Conservation (phyloP, 2,797 vertebrate genomes). For the Poeciliopsis presidionis region DNA sequence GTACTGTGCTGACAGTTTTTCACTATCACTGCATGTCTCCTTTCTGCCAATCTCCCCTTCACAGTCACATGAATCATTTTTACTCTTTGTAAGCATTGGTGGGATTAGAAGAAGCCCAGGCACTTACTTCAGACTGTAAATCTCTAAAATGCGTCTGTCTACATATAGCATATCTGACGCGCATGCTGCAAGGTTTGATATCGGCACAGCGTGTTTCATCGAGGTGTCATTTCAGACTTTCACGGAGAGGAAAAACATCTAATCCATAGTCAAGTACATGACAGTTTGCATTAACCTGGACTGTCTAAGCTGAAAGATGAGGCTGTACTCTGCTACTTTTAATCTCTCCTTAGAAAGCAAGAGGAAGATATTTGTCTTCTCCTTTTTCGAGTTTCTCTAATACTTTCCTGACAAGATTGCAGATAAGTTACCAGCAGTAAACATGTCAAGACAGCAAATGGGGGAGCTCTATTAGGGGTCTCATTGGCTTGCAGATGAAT, state of each 20-base stretch:
- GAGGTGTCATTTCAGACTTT: slow-evolving; percentile 41
- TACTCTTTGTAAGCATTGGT: slow-evolving; percentile 1
- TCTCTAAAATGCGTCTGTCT: slow-evolving; percentile 31
- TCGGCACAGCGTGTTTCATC: slow-evolving; percentile 38
- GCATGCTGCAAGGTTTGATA: slow-evolving; percentile 17
- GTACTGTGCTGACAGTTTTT: slow-evolving; percentile 48
- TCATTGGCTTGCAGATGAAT: slow-evolving; percentile 60
- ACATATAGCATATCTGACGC: slow-evolving; percentile 30
- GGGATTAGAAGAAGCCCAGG: slow-evolving; percentile 20
- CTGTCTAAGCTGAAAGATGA: slow-evolving; percentile 21
- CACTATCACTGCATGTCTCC: slow-evolving; percentile 29
- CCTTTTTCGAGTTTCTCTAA: slow-evolving; percentile 25
- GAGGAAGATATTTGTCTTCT: slow-evolving; percentile 35
- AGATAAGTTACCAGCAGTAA: slow-evolving; percentile 66
- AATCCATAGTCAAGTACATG: slow-evolving; percentile 60
- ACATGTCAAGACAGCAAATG: slow-evolving; percentile 61
- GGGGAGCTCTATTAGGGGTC: slow-evolving; percentile 50
- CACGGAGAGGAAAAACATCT: slow-evolving; percentile 13
- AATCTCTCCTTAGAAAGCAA: slow-evolving; percentile 40
- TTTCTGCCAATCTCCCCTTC: slow-evolving; percentile 26
- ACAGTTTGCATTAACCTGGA: slow-evolving; percentile 50
- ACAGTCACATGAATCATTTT: slow-evolving; percentile 19
- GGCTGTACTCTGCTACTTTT: slow-evolving; percentile 38
- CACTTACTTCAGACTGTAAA: slow-evolving; percentile 17
- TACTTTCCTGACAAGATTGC: slow-evolving; percentile 58